Percentiles rank a stretch among this genome's conserved stretches.
Conservation (phyloP, 2,888 invertebrate species). For the Ectemnius cavifrons region DNA sequence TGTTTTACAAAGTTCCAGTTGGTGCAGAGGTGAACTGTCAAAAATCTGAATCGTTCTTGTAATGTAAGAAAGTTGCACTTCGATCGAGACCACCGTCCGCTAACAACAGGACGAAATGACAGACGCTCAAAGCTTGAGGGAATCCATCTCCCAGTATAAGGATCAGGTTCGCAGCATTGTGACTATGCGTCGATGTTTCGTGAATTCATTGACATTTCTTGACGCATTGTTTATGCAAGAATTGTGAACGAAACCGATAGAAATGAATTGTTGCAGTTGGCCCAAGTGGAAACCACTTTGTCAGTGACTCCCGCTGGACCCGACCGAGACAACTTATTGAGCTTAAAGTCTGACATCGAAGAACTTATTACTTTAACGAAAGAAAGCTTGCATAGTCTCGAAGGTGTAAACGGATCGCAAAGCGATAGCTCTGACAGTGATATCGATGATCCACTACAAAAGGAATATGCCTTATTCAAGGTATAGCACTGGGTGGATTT, state of each 20-base stretch:
- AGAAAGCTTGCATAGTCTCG: conserved; percentile 79
- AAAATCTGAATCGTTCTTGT: not conserved
- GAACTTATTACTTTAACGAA: conserved; percentile 85
- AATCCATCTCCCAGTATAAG: conserved; percentile 69
- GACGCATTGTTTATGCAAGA: too few species aligned
- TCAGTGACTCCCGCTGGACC: conserved; percentile 77
- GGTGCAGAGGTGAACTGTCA: conserved; percentile 31
- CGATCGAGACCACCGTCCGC: too few species aligned
- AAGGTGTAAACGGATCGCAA: conserved; percentile 57
- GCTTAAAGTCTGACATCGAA: conserved; percentile 83
- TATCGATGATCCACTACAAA: conserved; percentile 74
- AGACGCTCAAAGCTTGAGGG: conserved; percentile 62
- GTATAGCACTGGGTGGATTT: conserved; percentile 70
- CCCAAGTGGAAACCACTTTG: conserved; percentile 83
- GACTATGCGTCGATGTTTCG: not conserved
- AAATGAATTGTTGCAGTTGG: conserved; percentile 79
- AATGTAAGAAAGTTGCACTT: too few species aligned
- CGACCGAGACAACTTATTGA: conserved; percentile 81
- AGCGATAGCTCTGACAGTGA: conserved; percentile 63
- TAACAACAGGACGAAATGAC: conserved; percentile 55
- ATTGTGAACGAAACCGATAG: too few species aligned
- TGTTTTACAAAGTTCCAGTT: not conserved
- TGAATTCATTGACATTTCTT: too few species aligned
- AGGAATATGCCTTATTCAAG: conserved; percentile 86
- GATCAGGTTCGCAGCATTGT: conserved; percentile 62